These are phyloP conservation scores for Brachionus plicatilis DNA, from an alignment of 1,140 invertebrate genomes.

Conservation along the genomic window DNA sequence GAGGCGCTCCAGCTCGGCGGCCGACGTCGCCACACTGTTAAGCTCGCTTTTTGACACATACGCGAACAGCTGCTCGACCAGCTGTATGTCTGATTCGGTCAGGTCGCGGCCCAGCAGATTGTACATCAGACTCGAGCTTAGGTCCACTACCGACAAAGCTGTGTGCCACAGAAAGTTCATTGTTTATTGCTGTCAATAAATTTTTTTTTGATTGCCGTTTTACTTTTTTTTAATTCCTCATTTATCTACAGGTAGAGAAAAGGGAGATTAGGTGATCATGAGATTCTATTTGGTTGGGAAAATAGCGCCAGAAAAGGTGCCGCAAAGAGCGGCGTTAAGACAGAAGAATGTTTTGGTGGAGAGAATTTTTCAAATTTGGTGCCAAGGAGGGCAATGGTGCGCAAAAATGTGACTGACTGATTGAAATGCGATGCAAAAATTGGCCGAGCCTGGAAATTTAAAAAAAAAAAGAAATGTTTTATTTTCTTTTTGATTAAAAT, in stretches of 20 bases:
- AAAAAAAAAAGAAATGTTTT: background rate
- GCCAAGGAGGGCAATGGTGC: background rate
- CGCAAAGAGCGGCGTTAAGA: too few relatives aligned
- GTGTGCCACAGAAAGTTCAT: conserved; percentile 37
- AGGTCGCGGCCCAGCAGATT: conserved; percentile 30
- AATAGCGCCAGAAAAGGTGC: too few relatives aligned
- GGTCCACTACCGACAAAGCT: conserved; percentile 9
- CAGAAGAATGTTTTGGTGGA: too few relatives aligned
- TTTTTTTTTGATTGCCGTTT: background rate
- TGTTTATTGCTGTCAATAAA: background rate
- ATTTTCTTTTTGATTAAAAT: background rate
- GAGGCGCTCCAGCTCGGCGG: background rate
- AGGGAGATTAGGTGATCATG: background rate
- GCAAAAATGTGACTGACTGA: background rate
- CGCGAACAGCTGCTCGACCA: conserved; percentile 13
- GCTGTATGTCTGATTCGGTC: conserved; percentile 2
- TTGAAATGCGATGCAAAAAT: background rate
- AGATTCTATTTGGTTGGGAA: too few relatives aligned
- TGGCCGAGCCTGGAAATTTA: background rate
- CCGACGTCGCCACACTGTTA: background rate
- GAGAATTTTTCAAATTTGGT: too few relatives aligned
- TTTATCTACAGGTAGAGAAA: background rate
- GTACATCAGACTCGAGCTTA: conserved; percentile 7
- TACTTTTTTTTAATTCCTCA: background rate
- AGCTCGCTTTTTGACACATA: background rate